Base-by-base conservation (phyloP, 1,140 invertebrate genomes). In the Cherax destructor region DNA sequence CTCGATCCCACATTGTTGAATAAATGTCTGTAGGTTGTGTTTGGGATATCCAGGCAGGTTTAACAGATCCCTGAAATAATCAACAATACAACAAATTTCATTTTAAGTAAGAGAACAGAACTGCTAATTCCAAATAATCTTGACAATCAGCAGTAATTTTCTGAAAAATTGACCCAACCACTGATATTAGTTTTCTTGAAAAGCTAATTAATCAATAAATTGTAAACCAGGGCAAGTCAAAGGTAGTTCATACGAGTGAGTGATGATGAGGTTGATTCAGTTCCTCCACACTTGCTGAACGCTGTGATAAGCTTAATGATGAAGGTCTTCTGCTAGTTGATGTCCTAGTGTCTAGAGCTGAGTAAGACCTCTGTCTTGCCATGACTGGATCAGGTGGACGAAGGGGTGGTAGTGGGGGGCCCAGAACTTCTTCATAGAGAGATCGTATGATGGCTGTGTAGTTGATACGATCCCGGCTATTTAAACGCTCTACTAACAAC, bases 401-500 rank as follows among this genome's bases (percentile, higher is more conserved):
- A 59, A 30, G 52, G 5, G 74, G 74, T n/a, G 72, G 59, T 49
- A 18, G 6, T 16, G 41, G n/a, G 10, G 69, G 72, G 6, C 88
- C 88, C 18, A 52, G 49, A 10, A 78, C 88, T 56, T 91, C 88
- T 30, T 85, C 81, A 56, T 85, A 84, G 3, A 91, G 72, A n/a
- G 80, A 52, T 16, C 81, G 52, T 10, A 91, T 78, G 41, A 50
- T 91, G 21, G 88, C 81, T 0, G 88, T 91, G 83, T 91, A 91
- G 69, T 91, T 91, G 72, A 91, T 81, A 10, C 50, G 72, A 30
- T 91, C 56, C 21, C 13, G 69, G 7, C 81, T 61, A 49, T 85
- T 65, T n/a, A 91, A 30, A 10, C 88, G 81, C 56, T 91, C 88
- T 13, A 91, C 88, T 50, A 91, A 24, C 6, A 91, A 59, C 88